These are phyloP conservation scores for Schizotus pectinicornis DNA, from an alignment of 2,888 invertebrate species.

Conservation along the genomic window DNA sequence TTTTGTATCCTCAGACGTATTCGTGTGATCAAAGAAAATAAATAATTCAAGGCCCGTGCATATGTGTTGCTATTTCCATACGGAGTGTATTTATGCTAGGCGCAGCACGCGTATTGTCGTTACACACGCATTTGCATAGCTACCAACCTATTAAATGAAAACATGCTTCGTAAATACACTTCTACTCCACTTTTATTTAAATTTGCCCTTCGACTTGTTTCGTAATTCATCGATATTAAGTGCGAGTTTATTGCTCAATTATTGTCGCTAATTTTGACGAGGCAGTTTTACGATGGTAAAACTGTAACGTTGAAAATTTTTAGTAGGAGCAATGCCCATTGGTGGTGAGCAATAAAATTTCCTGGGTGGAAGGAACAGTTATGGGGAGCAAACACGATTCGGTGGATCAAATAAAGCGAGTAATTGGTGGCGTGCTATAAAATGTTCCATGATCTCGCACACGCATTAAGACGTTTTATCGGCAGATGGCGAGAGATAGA, in stretches of 20 bases:
- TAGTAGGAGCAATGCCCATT: constrained; percentile 1
- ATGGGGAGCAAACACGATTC: constrained; percentile 34
- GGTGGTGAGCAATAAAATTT: constrained; percentile 13
- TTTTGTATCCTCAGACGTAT: constrained; percentile 6
- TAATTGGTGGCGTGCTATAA: constrained; percentile 42
- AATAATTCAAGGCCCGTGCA: constrained; percentile 32
- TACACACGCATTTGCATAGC: constrained; percentile 39
- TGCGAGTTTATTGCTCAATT: too few species aligned
- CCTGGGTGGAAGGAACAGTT: constrained; percentile 24
- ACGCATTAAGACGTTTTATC: constrained; percentile 36
- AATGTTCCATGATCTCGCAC: constrained; percentile 39
- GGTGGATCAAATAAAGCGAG: constrained; percentile 34
- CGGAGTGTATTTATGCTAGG: constrained; percentile 26
- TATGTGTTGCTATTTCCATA: constrained; percentile 33
- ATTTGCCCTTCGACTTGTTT: too few species aligned
- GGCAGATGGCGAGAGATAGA: constrained; percentile 27
- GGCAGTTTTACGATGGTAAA: too few species aligned
- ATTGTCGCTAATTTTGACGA: not conserved
- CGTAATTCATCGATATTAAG: too few species aligned
- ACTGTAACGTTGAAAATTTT: too few species aligned
- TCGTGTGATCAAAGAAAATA: constrained; percentile 27
- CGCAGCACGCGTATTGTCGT: constrained; percentile 37
- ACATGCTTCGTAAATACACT: constrained; percentile 17
- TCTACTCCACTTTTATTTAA: not conserved
- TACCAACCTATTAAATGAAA: constrained; percentile 32